Percentiles rank a stretch among this genome's conserved stretches.
Evolutionary conservation across 2,113 vertebrate species (phyloP).

Genomic region (Cephalopterus ornatus): DNA sequence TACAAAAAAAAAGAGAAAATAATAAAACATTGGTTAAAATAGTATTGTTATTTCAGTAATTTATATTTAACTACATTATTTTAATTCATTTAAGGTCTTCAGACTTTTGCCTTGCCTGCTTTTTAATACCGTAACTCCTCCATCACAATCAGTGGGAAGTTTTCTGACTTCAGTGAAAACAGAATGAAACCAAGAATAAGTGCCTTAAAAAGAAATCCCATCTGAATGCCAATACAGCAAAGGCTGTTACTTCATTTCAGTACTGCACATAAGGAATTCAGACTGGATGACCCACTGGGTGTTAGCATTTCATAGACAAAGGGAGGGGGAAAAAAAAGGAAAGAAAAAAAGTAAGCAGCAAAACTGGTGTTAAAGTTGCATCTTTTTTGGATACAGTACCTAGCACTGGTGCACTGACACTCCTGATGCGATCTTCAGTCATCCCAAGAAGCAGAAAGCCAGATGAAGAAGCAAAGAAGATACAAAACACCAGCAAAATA

Average conservation of each 20-base stretch:
- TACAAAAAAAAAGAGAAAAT: background rate
- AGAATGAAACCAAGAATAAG: background rate
- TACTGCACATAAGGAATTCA: background rate
- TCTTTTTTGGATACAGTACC: constrained; percentile 83
- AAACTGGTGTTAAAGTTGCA: background rate
- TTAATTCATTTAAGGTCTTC: background rate
- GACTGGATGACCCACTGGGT: background rate
- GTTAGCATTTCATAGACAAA: background rate
- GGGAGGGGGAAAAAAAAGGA: background rate
- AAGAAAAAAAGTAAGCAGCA: background rate
- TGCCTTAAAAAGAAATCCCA: background rate
- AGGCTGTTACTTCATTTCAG: background rate
- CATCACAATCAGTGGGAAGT: background rate
- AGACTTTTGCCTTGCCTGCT: background rate
- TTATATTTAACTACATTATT: background rate
- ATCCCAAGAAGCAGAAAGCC: constrained; percentile 80
- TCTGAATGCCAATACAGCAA: background rate
- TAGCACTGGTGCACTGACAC: constrained; percentile 93
- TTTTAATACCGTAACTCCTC: background rate
- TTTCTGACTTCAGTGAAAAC: background rate
- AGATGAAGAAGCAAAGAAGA: constrained; percentile 75
- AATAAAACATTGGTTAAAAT: background rate
- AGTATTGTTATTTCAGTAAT: background rate
- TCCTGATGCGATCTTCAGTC: constrained; percentile 90
- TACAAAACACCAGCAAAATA: constrained; percentile 78